phyloP scores from a whole-genome alignment of 2,113 vertebrate genomes.

The Nematolebias whitei region DNA sequence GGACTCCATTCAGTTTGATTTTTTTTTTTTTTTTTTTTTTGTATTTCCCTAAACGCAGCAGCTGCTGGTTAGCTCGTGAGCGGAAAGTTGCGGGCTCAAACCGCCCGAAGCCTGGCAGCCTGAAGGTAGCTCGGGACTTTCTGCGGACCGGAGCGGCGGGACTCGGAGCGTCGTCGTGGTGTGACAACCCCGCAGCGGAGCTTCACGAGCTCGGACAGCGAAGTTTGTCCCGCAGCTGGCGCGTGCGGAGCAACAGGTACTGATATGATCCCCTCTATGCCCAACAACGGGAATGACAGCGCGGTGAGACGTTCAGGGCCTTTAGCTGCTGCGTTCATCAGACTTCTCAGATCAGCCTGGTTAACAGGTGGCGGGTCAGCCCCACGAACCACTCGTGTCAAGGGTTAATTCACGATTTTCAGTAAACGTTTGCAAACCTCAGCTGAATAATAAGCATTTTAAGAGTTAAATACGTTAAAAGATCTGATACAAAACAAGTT shows the following conservation, averaged over 20 bases:
- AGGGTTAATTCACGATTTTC: neutral
- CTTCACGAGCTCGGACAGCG: neutral
- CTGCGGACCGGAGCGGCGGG: neutral
- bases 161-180: too few relatives aligned
- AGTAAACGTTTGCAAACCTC: neutral
- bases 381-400: neutral
- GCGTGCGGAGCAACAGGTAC: constrained; percentile 38
- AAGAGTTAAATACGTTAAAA: too few relatives aligned
- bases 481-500: too few relatives aligned
- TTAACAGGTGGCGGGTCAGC: constrained; percentile 33
- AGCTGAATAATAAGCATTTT: neutral
- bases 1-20: rapidly evolving
- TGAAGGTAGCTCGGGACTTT: neutral
- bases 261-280: neutral
- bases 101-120: neutral
- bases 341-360: too few relatives aligned
- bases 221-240: constrained; percentile 37
- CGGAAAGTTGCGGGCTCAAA: neutral
- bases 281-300: neutral
- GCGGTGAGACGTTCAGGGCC: neutral
- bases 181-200: too few relatives aligned
- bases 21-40: too few relatives aligned
- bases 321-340: too few relatives aligned
- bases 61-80: constrained; percentile 6
- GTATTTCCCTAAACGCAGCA: constrained; percentile 31